Percentiles rank a stretch among this genome's conserved stretches.
Conservation (phyloP, 2,888 invertebrate species). For the Cancer borealis region DNA sequence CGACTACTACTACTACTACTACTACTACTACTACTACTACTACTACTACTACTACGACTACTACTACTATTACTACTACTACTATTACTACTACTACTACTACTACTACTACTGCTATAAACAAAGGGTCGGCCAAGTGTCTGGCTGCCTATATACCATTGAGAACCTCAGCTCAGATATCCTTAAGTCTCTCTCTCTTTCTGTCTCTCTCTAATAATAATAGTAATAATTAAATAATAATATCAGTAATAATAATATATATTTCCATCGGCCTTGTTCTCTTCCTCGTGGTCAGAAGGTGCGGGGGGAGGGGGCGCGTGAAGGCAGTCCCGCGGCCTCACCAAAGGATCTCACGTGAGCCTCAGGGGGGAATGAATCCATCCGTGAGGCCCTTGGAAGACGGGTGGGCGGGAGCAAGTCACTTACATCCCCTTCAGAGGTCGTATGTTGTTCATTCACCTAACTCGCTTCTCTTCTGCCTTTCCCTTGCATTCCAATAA, state of each 20-base stretch:
- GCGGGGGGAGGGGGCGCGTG: too few species aligned
- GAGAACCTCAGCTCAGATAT: background rate
- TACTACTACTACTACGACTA: constrained; percentile 18
- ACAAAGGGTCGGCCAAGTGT: background rate
- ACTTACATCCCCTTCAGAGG: background rate
- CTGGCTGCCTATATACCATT: background rate
- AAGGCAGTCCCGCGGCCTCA: background rate
- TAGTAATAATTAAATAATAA: too few species aligned
- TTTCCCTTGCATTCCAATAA: background rate
- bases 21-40: constrained; percentile 47
- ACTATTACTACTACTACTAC: constrained; percentile 15
- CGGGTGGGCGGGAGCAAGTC: background rate
- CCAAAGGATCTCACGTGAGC: constrained; percentile 21
- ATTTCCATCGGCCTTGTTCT: background rate
- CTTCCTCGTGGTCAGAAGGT: background rate
- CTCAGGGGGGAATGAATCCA: background rate
- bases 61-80: constrained; percentile 15
- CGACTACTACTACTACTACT: constrained; percentile 37
- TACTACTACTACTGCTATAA: constrained; percentile 13
- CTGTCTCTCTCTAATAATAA: too few species aligned
- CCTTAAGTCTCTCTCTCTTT: too few species aligned
- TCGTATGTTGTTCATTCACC: background rate
- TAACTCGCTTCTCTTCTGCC: background rate
- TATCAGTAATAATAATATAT: too few species aligned
- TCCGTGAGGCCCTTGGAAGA: background rate